These are phyloP conservation scores for Pterois miles DNA, from an alignment of 2,797 vertebrate genomes.

Conservation along the genomic window DNA sequence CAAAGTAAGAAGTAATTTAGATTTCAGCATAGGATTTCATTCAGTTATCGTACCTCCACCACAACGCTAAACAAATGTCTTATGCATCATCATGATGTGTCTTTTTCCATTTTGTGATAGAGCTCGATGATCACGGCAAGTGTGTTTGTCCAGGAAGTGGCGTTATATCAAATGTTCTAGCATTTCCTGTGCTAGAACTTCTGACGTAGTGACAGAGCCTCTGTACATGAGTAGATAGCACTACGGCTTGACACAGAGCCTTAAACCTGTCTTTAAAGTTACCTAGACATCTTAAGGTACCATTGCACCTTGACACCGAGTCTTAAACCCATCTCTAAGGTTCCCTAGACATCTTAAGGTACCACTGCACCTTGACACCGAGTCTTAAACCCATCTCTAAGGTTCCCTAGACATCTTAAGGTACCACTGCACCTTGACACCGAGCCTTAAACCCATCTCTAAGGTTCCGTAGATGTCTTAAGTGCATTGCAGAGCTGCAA, in stretches of 20 bases:
- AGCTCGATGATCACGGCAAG: background rate
- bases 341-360: no score
- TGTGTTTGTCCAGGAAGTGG: background rate
- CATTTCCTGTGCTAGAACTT: background rate
- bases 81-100: background rate
- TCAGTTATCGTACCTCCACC: background rate
- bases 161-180: background rate
- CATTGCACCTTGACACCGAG: no score
- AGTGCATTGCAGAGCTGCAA: background rate
- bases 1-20: background rate
- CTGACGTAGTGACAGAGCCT: background rate
- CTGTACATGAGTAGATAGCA: background rate
- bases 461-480: background rate
- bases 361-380: no score
- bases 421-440: background rate
- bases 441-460: background rate
- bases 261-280: no score
- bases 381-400: no score
- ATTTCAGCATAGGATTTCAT: background rate
- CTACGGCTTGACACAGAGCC: no score
- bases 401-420: no score
- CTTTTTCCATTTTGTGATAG: background rate
- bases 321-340: no score
- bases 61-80: background rate
- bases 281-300: no score